phyloP scores from a whole-genome alignment of 1,140 invertebrate species.

The Daktulosphaira vitifoliae region DNA sequence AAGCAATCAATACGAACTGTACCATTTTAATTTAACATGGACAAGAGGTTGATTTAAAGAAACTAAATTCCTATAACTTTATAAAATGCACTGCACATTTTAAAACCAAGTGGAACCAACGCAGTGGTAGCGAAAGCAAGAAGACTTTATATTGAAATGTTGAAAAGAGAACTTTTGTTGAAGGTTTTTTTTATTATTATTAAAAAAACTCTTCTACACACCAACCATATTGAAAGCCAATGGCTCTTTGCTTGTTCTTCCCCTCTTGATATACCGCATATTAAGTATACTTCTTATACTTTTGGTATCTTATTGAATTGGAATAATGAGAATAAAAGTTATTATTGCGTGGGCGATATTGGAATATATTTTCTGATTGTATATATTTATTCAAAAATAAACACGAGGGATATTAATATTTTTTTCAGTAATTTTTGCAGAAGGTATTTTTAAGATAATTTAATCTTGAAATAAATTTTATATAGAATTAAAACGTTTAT shows the following conservation, averaged over 20 bases:
- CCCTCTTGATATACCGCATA: neutral
- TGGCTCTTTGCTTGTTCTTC: neutral
- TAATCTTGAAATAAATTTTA: too few relatives aligned
- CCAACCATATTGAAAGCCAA: conserved; percentile 15
- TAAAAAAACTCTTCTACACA: conserved; percentile 22
- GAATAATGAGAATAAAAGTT: conserved; percentile 31
- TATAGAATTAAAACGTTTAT: too few relatives aligned
- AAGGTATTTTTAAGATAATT: too few relatives aligned
- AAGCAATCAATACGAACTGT: conserved; percentile 13
- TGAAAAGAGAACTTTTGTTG: conserved; percentile 30
- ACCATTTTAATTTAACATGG: neutral
- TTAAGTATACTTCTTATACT: neutral
- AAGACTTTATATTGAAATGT: conserved; percentile 31
- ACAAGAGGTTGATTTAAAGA: too few relatives aligned
- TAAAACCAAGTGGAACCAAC: neutral
- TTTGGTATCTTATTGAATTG: conserved; percentile 19
- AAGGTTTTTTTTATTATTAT: conserved; percentile 18
- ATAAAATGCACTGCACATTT: neutral
- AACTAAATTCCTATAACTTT: conserved; percentile 25
- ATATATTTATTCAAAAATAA: conserved; percentile 21
- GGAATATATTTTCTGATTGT: conserved; percentile 16
- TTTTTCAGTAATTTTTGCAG: too few relatives aligned
- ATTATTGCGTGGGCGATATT: conserved; percentile 16
- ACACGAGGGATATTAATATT: neutral
- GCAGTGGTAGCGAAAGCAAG: neutral